Evolutionary conservation across 35 echinoderm and acorn worm species (phyloP), one percentile per base, ranked within the genome.

Genomic region (Stichopus chloronotus): DNA sequence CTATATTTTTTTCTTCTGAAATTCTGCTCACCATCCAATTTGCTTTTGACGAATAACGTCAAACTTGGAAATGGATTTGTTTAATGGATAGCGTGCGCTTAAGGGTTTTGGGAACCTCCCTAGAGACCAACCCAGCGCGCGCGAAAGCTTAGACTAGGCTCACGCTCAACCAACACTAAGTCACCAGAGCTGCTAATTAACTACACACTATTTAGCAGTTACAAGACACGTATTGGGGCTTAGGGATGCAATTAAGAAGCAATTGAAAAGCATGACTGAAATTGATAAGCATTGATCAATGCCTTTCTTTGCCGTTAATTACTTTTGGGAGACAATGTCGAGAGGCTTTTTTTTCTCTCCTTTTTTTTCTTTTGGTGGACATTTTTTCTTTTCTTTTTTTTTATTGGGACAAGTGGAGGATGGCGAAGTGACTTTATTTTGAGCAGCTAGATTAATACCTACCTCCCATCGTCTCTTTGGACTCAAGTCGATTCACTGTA

Each of bases 51-150:
- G 87, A 71, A 59, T 30, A 89, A 89, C 65, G 87, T 65, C 87
- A 89, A 89, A 89, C 87, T 89, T 89, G 87, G 25, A 89, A 89
- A 89, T 89, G 87, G 87, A 89, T 89, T 89, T 89, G 65, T 65
- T 63, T 52, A 89, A 89, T 89, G 61, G 59, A 65, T 89, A 71
- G 87, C 21, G 25, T 74, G 65, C 87, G 57, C 65, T 89, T 61
- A 89, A 89, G 20, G 65, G 65, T 23, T 61, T 89, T 53, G 54
- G 11, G 60, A 16, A 25, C 21, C n/a, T 89, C 87, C 87, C 87
- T 19, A 8, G 87, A 89, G 87, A 89, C 8, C 22, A 11, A 56
- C 22, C 30, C 65, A 12, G 11, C 25, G 25, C 61, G 20, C 52
- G 57, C 25, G 52, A 71, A 52, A 89, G 87, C 55, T 89, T 23